Percentiles rank a stretch among this genome's conserved stretches.
Evolutionary conservation across 2,113 vertebrate species (phyloP).

Genomic region (Siniperca knerii): DNA sequence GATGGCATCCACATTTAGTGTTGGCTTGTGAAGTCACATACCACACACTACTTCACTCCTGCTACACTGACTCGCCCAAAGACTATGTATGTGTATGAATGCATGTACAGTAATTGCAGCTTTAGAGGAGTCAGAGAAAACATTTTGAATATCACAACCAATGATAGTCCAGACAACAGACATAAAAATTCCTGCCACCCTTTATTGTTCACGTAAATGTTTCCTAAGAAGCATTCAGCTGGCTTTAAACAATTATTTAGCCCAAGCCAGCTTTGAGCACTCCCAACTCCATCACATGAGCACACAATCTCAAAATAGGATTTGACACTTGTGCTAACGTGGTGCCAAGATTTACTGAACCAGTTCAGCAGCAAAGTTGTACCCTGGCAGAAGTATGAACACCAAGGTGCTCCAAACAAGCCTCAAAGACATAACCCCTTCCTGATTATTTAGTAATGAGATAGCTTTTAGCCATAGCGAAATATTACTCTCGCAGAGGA

Average conservation of each 20-base stretch:
- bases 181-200: background rate
- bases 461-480: background rate
- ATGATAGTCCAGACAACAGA: background rate
- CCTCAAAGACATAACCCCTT: background rate
- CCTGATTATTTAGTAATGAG: background rate
- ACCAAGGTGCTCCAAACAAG: conserved; percentile 5
- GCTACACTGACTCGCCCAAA: conserved; percentile 29
- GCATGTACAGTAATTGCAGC: background rate
- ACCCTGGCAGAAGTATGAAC: background rate
- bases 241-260: conserved; percentile 6
- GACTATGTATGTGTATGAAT: background rate
- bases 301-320: conserved; percentile 40
- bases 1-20: conserved; percentile 3
- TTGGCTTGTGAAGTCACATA: conserved; percentile 43
- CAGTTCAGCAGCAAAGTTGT: conserved; percentile 6
- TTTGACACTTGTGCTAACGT: conserved; percentile 30
- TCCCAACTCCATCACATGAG: conserved; percentile 24
- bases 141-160: background rate
- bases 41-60: conserved; percentile 30
- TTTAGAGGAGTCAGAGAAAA: background rate
- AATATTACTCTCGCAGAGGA: background rate
- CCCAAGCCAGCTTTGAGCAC: background rate
- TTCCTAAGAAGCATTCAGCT: background rate
- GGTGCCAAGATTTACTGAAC: conserved; percentile 19
- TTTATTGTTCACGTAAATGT: background rate